Evolutionary conservation across 1,140 invertebrate genomes (phyloP), one percentile per base, ranked within the genome.

Genomic region (Bombyx mori): DNA sequence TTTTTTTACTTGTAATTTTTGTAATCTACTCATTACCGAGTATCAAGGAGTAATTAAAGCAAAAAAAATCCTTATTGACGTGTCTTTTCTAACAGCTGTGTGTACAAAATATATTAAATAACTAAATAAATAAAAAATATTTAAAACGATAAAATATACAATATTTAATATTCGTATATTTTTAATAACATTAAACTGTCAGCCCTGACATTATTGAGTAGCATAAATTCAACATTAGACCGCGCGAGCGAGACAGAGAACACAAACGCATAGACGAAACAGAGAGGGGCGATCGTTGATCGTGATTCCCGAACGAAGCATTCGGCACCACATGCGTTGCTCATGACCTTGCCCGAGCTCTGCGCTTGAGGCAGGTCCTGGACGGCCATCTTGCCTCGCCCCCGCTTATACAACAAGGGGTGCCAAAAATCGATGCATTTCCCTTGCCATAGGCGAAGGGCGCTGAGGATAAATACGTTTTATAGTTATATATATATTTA

Each of bases 401-500:
- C 73, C 72, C 74, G 73, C 68, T 60, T 52, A 45, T 42, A 67
- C 55, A 63, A 57, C 65, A 66, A 72, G 77, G 83, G 83, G 79
- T 81, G 75, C 73, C 79, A 62, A 84, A 86, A 86, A 86, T 86
- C 83, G 81, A 86, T 86, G 75, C 67, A 65, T 63, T 75, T 75
- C 82, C 75, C 62, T 67, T 75, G 71, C 75, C 72, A 68, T 68
- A 67, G 43, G 57, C 68, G 66, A 75, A 79, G 79, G 77, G 79
- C 75, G 73, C 68, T 65, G 26, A 35, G 26, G 26, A 35, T 35
- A 35, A 35, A 35, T 35, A 35, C 26, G 26, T 35, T 35, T 35
- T 35, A 35, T 35, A 35, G 26, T 35, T 35, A 35, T 35, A 35
- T 18, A 18, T 35, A 35, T 35, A 35, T 35, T 35, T 35, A 35